A percentile compares a stretch with the other conserved stretches of the same genome.
Evolutionary conservation across 2,797 vertebrate genomes (phyloP).

Genomic region (Acipenser ruthenus): DNA sequence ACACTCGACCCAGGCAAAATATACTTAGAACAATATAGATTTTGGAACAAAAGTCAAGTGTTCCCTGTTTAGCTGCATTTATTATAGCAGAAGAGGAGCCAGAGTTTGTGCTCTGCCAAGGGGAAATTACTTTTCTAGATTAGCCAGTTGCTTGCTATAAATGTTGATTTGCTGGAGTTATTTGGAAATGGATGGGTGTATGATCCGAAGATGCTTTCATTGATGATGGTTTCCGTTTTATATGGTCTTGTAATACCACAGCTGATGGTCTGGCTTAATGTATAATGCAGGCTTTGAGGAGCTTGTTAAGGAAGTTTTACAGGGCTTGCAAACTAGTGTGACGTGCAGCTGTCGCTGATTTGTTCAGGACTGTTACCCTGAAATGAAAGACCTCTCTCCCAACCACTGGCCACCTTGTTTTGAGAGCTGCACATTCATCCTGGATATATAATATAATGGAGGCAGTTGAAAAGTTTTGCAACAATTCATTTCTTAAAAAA

Average conservation of each 20-base stretch:
- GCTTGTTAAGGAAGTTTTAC: slow-evolving; percentile 13
- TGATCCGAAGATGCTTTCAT: neutral
- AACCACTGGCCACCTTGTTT: neutral
- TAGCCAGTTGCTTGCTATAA: neutral
- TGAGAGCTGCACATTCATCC: no score
- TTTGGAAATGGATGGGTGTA: neutral
- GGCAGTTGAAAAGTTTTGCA: no score
- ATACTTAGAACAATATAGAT: no score
- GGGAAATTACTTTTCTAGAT: slow-evolving; percentile 7
- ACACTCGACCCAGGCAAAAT: no score
- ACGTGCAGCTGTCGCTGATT: slow-evolving; percentile 14
- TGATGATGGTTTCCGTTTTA: slow-evolving; percentile 5
- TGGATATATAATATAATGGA: no score
- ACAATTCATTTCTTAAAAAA: no score
- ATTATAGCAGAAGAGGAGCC: no score
- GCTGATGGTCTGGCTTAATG: slow-evolving; percentile 11
- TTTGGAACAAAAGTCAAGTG: no score
- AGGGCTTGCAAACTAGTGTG: slow-evolving; percentile 12
- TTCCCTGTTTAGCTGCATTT: no score
- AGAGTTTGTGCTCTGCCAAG: neutral
- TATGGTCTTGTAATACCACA: slow-evolving; percentile 15
- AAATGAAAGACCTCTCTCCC: slow-evolving; percentile 4
- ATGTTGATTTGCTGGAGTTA: slow-evolving; percentile 7
- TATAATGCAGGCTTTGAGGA: slow-evolving; percentile 1
- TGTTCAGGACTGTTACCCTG: slow-evolving; percentile 17